Base-by-base conservation (phyloP, 2,797 vertebrate genomes). In the Gambelia wislizenii region DNA sequence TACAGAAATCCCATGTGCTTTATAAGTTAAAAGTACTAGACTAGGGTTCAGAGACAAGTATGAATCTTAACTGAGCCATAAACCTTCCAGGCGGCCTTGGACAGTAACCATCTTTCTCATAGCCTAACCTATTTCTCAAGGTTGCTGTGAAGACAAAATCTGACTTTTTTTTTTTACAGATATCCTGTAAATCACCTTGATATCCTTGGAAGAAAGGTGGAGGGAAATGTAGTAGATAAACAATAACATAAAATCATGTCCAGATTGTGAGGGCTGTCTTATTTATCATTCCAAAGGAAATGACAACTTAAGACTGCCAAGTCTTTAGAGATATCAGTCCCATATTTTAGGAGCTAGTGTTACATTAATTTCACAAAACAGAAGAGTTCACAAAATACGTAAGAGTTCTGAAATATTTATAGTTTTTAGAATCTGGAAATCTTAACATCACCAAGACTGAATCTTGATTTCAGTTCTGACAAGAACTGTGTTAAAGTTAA, bases 211-310 rank as follows among this genome's bases (percentile, higher is more conserved):
- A 44, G 27, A 67, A 44, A 33, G 61, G 30, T 9, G 7, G 54
- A 42, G 36, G 25, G 12, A 33, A 18, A 30, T 61, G 59, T 4
- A 47, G 42, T 44, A 47, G 42, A 20, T 33, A 42, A 44, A 44
- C 14, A 64, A 42, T 25, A 33, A 77, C 16, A 42, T 18, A 44
- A 47, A 56, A n/a, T 92, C 82, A 91, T 78, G 33, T 70, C 85
- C 59, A 91, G 86, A 87, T 42, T 39, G 25, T 69, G 47, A 18
- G 64, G 6, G 27, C 39, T 86, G 78, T 39, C 67, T 7, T 47
- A 33, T 16, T 16, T 16, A 14, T 25, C 1, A 18, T 16, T 74
- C n/a, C 22, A 39, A 25, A 54, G 59, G 27, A 59, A 52, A 39
- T 61, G 7, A 44, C 6, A 12, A 25, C 13, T 42, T 54, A 49